These are phyloP conservation scores for Myotis vivesi DNA, from an alignment of 2,797 vertebrate species.

Conservation along the genomic window DNA sequence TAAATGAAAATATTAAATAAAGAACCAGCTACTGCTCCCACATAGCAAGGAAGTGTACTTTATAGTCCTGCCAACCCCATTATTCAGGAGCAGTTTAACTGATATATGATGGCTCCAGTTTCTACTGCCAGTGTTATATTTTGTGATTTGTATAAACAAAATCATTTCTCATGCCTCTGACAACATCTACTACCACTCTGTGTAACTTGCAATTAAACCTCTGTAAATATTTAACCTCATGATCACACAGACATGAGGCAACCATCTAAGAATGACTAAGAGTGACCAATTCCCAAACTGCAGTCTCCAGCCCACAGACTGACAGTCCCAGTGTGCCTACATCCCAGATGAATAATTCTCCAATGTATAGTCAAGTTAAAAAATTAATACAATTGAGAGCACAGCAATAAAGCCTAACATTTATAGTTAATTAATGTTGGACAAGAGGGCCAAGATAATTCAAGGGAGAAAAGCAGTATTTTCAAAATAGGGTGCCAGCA, in stretches of 20 bases:
- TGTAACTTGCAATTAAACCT: background rate
- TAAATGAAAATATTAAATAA: background rate
- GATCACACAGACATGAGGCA: constrained; percentile 29
- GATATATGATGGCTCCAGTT: background rate
- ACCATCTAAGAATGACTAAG: background rate
- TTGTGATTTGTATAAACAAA: constrained; percentile 22
- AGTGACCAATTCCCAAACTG: background rate
- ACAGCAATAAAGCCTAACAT: constrained; percentile 2
- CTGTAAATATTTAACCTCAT: constrained; percentile 26
- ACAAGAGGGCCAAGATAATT: background rate
- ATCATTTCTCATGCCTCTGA: background rate
- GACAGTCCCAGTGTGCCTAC: background rate
- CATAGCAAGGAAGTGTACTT: background rate
- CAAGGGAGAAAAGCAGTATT: background rate
- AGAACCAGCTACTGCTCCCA: background rate
- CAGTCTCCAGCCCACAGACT: background rate
- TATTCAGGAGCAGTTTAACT: background rate
- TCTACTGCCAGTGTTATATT: background rate
- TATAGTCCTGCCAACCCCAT: background rate
- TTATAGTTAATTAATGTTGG: background rate
- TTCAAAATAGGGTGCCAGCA: background rate
- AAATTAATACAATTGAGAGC: background rate
- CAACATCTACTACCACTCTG: background rate
- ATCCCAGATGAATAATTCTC: background rate
- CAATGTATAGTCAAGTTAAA: background rate